These are phyloP conservation scores for Zaprionus davidi DNA, from an alignment of 1,140 invertebrate species.

Conservation along the genomic window DNA sequence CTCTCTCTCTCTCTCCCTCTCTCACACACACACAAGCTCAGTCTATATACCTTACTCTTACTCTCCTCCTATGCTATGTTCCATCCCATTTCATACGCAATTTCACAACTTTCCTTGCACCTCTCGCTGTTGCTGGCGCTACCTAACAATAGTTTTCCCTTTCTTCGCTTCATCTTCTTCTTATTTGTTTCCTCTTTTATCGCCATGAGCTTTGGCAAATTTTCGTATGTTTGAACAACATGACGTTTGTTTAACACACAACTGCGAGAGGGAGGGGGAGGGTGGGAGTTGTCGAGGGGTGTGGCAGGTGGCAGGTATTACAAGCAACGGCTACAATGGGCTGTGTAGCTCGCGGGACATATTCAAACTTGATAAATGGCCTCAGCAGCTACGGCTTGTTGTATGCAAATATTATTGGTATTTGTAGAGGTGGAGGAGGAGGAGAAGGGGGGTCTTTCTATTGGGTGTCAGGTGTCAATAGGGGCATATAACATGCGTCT, in stretches of 20 bases:
- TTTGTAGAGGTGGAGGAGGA: not conserved
- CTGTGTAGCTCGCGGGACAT: conserved; percentile 12
- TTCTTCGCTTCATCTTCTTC: conserved; percentile 14
- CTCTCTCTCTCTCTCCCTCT: too few relatives aligned
- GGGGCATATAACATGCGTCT: conserved; percentile 1
- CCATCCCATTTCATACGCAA: not conserved
- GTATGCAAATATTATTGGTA: conserved; percentile 32
- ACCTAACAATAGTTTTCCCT: conserved; percentile 24
- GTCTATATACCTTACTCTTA: not conserved
- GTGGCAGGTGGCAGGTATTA: conserved; percentile 12
- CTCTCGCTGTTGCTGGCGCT: conserved; percentile 15
- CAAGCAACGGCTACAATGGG: conserved; percentile 20
- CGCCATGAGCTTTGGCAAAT: conserved; percentile 19
- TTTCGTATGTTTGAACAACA: conserved; percentile 27
- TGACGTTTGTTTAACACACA: conserved; percentile 30
- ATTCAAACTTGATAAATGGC: conserved; percentile 33
- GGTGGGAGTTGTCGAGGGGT: not conserved
- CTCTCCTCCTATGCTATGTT: too few relatives aligned
- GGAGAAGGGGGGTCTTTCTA: not conserved
- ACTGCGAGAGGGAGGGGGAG: not conserved
- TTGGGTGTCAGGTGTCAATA: conserved; percentile 2
- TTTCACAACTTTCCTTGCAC: not conserved
- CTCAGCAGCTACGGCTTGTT: conserved; percentile 15
- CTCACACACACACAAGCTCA: too few relatives aligned
- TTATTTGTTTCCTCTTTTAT: conserved; percentile 12